Base-by-base conservation (phyloP, 2,113 vertebrate species). In the Xiphias gladius region DNA sequence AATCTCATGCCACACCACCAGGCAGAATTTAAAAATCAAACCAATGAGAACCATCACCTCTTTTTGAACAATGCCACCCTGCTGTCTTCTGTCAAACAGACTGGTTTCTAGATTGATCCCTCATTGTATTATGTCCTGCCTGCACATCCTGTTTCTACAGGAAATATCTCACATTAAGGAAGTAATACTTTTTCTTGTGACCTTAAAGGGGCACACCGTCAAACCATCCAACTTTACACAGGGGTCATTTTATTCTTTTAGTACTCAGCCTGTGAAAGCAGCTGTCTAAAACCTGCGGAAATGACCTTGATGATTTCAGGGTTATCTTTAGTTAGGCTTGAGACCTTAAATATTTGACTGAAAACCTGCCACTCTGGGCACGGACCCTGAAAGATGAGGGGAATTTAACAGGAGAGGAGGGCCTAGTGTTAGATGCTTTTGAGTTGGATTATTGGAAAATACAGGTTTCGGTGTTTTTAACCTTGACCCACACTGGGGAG, bases 101-200 rank as follows among this genome's bases (percentile, higher is more conserved):
- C 41, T n/a, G n/a, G n/a, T n/a, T 28, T 61, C 43, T 26, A 32
- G 17, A 67, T 19, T 37, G 37, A 73, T 77, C 55, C 73, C 43
- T 81, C 59, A 71, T 72, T 77, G 69, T 86, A 17, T 52, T 55
- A 35, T 10, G 6, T 66, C 32, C 73, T 35, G 71, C 30, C 43
- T 52, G 17, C 26, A 8, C 52, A 19, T 73, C 64, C 68, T 71
- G 61, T 62, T 50, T 35, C 28, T 30, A 26, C 59, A 63, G 39
- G 43, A 83, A 79, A 10, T 61, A 32, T 20, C 37, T 46, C 43
- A 63, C 59, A 63, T 62, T 50, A 59, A 79, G 64, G 83, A 72
- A 83, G 35, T n/a, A 70, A 78, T 78, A 80, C 5, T 6, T 63
- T 52, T 70, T 68, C 63, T n/a, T 41, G 19, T 2, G 37, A 63